These are phyloP conservation scores for Polypedilum vanderplanki DNA, from an alignment of 1,140 invertebrate genomes.

Conservation along the genomic window DNA sequence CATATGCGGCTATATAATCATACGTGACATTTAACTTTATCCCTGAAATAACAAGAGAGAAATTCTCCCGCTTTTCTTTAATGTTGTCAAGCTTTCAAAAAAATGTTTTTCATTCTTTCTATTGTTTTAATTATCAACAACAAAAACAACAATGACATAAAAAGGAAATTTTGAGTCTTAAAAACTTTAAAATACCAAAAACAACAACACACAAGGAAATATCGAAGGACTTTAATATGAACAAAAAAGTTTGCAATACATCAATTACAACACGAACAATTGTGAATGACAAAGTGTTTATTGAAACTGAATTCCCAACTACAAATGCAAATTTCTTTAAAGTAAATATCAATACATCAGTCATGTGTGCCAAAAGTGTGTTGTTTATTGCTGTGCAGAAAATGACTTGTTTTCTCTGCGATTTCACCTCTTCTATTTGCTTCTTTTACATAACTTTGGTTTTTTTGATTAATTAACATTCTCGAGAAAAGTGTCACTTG, in stretches of 20 bases:
- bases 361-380: no score
- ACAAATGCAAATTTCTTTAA: neutral
- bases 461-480: conserved; percentile 8
- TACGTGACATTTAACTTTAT: neutral
- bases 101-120: neutral
- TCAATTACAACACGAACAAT: conserved; percentile 11
- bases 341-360: neutral
- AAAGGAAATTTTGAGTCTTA: neutral
- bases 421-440: neutral
- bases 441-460: neutral
- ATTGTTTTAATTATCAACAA: neutral
- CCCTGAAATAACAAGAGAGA: neutral
- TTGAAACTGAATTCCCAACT: neutral
- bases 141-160: no score
- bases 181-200: neutral
- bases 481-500: conserved; percentile 10
- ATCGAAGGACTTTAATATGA: neutral
- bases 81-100: no score
- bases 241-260: neutral
- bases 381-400: no score
- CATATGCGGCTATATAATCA: conserved; percentile 8
- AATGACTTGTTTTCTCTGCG: no score
- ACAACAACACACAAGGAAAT: neutral
- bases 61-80: no score
- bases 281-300: neutral